Evolutionary conservation across 2,797 vertebrate genomes (phyloP), one percentile per base, ranked within the genome.

Genomic region (Luscinia megarhynchos): DNA sequence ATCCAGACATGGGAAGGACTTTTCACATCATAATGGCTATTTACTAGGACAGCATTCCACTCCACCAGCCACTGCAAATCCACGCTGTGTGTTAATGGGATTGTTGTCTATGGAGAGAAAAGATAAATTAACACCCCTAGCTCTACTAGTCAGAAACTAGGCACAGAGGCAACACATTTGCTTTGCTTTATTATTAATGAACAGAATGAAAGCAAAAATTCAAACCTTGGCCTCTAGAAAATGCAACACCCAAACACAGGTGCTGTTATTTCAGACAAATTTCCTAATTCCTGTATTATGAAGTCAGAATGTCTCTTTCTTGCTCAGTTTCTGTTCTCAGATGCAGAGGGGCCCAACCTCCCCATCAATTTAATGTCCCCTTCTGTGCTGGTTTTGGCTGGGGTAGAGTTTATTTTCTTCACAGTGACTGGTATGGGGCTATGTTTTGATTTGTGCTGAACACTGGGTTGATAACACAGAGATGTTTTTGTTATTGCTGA

Each of bases 1-100:
- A 99, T 99, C 99, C 99, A 99, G 72, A 99, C 99, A 6, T 99
- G 99, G 91, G 99, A 99, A 63, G 99, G 99, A 94, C 99, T 99
- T 98, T 99, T 99, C 75, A 99, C 99, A 38, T 99, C 99, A 3
- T 99, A 99, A 74, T 99, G 98, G 89, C 99, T 99, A 94, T 99
- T 99, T 72, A 99, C 99, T 88, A 99, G 97, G 34, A 99, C 98
- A 4, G 99, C 99, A 10, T 98, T 99, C 99, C 99, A 99, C 92
- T 99, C 99, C 91, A 99, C 99, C 97, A 99, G 89, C 99, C 99
- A 99, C 97, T 99, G 99, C 27, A 99, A 98, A 96, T 99, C 99
- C 93, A 99, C 99, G 0, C 98, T 99, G 96, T 99, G 99, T 78
- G 97, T 99, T 96, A 99, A 97, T 0, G 99, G 99, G 68, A 99